Evolutionary conservation across 2,888 invertebrate species (phyloP).

Genomic region (Drosophila nigritarsus): DNA sequence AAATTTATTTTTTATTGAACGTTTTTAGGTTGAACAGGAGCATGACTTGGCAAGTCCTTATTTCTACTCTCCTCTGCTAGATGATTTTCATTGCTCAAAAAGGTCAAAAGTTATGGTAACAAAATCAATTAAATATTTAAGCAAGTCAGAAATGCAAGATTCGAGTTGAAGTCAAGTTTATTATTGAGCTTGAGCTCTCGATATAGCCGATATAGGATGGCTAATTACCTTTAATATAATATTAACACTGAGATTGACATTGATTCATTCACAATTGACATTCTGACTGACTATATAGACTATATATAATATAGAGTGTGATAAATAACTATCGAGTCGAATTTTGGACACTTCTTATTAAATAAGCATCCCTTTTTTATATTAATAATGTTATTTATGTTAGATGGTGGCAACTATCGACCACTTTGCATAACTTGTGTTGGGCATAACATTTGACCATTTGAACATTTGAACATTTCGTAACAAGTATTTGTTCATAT

Average conservation of each 20-base stretch:
- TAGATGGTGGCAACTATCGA: background rate
- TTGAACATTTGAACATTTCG: background rate
- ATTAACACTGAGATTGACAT: too few relatives aligned
- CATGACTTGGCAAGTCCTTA: background rate
- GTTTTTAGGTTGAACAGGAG: background rate
- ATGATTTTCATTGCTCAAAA: background rate
- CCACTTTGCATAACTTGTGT: background rate
- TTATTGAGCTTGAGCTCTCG: background rate
- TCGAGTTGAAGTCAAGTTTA: background rate
- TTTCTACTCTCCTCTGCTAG: background rate
- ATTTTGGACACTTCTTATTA: background rate
- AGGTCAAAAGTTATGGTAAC: background rate
- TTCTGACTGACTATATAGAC: too few relatives aligned
- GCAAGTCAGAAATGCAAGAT: background rate
- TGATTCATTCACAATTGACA: too few relatives aligned
- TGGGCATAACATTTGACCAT: background rate
- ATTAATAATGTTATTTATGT: background rate
- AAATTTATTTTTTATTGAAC: background rate
- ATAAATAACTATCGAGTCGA: background rate
- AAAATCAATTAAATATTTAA: background rate
- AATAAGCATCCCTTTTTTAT: background rate
- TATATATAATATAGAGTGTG: background rate
- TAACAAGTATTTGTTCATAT: constrained; percentile 10
- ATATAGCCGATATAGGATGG: background rate
- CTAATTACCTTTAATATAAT: background rate